These are phyloP conservation scores for Pseudois nayaur DNA, from an alignment of 2,113 vertebrate species.

Conservation along the genomic window DNA sequence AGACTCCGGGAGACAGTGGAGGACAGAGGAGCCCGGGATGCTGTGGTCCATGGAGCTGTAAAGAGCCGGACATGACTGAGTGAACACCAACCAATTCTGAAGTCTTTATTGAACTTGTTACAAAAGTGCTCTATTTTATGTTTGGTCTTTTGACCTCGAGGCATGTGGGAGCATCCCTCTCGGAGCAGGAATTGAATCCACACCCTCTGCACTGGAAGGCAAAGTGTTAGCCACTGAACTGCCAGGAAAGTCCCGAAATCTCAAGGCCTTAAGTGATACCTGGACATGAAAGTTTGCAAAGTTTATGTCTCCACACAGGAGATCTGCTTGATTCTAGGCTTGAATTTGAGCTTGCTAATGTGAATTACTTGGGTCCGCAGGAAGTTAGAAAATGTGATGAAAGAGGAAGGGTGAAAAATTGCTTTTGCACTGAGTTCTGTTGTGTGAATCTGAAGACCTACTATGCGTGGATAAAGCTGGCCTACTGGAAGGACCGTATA, in stretches of 20 bases:
- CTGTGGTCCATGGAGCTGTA: neutral
- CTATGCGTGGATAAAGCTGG: neutral
- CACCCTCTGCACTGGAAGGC: neutral
- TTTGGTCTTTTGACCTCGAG: neutral
- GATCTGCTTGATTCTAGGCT: neutral
- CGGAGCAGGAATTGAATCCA: neutral
- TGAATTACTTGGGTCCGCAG: neutral
- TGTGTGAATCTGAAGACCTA: neutral
- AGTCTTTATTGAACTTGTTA: neutral
- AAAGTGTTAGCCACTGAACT: neutral
- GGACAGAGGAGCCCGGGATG: neutral
- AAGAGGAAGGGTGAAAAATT: neutral
- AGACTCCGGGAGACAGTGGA: neutral
- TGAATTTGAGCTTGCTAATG: neutral
- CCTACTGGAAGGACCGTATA: neutral
- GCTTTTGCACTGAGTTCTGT: neutral
- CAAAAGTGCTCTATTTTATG: neutral
- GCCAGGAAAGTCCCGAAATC: neutral
- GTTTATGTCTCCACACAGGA: neutral
- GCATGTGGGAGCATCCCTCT: neutral
- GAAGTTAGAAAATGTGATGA: neutral
- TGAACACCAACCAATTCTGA: neutral
- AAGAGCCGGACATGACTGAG: neutral
- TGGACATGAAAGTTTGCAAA: neutral
- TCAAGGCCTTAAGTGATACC: neutral